Evolutionary conservation across 2,888 invertebrate species (phyloP).

Genomic region (Phragmatobia fuliginosa): DNA sequence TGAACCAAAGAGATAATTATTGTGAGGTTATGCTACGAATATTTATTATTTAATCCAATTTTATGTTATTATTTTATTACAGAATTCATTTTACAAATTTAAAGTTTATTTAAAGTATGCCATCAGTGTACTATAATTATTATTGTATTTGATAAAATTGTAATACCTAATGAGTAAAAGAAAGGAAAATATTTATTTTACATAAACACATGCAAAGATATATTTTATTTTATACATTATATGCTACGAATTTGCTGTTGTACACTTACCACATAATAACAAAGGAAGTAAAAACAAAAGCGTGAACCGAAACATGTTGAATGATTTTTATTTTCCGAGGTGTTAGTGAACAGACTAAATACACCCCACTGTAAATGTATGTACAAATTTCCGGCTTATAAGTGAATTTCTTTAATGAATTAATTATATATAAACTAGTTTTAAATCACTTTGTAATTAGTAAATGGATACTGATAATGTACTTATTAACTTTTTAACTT

Average conservation of each 20-base stretch:
- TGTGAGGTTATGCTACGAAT: background rate
- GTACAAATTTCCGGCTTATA: background rate
- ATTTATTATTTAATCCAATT: too few relatives aligned
- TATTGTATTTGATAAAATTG: too few relatives aligned
- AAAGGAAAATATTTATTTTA: too few relatives aligned
- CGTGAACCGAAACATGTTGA: background rate
- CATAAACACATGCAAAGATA: too few relatives aligned
- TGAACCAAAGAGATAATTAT: background rate
- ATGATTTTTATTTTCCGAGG: background rate
- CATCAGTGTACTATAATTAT: too few relatives aligned
- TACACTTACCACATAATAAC: background rate
- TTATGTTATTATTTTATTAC: too few relatives aligned
- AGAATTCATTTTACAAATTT: too few relatives aligned
- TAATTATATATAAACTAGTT: background rate
- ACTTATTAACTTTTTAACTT: background rate
- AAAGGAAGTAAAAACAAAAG: conserved; percentile 1
- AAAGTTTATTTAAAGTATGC: too few relatives aligned
- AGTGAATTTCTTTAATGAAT: background rate
- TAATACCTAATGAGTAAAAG: too few relatives aligned
- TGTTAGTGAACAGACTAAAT: background rate
- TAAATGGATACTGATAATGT: background rate
- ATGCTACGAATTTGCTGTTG: background rate
- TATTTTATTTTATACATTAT: too few relatives aligned
- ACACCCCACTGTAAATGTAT: background rate
- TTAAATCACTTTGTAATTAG: background rate